Conservation (phyloP, 2,113 vertebrate species). For the Amphiprion percula region DNA sequence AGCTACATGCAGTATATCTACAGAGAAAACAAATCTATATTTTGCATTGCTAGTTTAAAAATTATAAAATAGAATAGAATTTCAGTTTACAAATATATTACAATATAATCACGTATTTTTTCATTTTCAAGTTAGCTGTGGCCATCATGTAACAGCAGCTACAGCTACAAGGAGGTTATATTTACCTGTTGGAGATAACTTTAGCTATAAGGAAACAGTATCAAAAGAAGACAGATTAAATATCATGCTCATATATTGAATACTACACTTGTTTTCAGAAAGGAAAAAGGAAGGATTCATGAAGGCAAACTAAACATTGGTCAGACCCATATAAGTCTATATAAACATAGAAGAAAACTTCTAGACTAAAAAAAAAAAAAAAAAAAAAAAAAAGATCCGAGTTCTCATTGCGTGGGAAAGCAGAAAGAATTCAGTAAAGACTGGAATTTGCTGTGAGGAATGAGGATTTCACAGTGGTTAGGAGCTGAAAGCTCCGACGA, state of each 20-base stretch:
- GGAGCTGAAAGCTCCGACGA: not conserved
- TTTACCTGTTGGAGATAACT: too few relatives aligned
- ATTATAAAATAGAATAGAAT: not conserved
- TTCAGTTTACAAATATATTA: not conserved
- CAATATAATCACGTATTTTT: not conserved
- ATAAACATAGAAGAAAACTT: not conserved
- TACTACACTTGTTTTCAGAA: too few relatives aligned
- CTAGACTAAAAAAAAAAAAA: too few relatives aligned
- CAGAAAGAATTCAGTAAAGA: not conserved
- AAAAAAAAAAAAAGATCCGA: too few relatives aligned
- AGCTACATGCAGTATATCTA: not conserved
- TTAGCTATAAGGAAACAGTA: too few relatives aligned
- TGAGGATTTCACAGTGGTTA: not conserved
- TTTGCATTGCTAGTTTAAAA: not conserved
- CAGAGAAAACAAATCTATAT: not conserved
- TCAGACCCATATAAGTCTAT: too few relatives aligned
- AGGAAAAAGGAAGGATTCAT: too few relatives aligned
- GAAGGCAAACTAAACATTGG: too few relatives aligned
- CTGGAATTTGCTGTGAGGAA: constrained; percentile 1
- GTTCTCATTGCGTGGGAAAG: not conserved
- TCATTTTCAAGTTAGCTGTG: not conserved
- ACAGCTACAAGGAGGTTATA: not conserved
- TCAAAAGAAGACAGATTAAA: not conserved
- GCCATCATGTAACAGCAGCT: not conserved
- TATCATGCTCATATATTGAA: not conserved